Base-by-base conservation (phyloP, 1,140 invertebrate species). In the Drosophila trapezifrons region DNA sequence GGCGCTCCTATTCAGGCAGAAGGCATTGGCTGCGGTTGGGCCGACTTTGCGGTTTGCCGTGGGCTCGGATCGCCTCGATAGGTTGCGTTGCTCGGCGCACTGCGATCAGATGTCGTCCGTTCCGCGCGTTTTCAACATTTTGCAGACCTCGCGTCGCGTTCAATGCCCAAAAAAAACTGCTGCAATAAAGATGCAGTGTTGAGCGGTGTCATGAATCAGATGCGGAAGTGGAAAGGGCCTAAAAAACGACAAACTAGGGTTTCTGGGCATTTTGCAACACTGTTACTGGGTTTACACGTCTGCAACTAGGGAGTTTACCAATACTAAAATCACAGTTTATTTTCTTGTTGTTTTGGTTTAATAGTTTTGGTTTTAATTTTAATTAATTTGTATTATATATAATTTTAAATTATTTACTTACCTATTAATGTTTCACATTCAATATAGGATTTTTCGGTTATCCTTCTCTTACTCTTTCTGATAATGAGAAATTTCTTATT, bases 131-230 rank as follows among this genome's bases (percentile, higher is more conserved):
- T 64, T 38, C 37, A 74, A 75, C 82, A 85, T 86, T 74, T 75
- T 76, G 55, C 56, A 70, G 62, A 63, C 27, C 69, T 75, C 69
- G 81, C 82, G 82, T 76, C 78, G 72, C 72, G 71, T 72, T 74
- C 49, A 59, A 45, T 80, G 52, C 65, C 77, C 45, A 74, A 79
- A 76, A 76, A 85, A 84, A 80, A 69, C 49, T 84, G 72, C 70
- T 51, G 47, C 47, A 80, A 60, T 72, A 73, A 64, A 64, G 57
- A 52, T 25, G 43, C 43, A 63, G 63, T 66, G 64, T 40, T 62
- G 45, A 22, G 18, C 40, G 47, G 27, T 22, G 58, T 13, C 5
- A 18, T 32, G 62, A 42, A 55, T 65, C 58, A 55, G 58, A 79
- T 70, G 76, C 77, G 76, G 76, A 80, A 80, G 59, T 69, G 42